Conservation (phyloP, 2,113 vertebrate genomes). For the Alligator mississippiensis region DNA sequence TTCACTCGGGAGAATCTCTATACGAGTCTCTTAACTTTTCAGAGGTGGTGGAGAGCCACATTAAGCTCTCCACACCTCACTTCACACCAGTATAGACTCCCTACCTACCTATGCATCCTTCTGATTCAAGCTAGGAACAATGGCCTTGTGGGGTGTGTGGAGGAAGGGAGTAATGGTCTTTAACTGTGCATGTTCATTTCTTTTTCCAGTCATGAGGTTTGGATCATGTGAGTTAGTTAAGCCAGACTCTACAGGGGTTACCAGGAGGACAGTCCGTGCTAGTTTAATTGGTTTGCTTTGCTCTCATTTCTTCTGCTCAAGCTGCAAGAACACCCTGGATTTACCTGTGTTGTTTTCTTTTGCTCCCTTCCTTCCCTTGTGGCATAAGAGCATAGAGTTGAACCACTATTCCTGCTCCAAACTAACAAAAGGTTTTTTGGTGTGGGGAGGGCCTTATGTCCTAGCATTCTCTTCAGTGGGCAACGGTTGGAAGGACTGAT, state of each 20-base stretch:
- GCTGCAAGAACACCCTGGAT: rapidly evolving
- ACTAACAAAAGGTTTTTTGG: neutral
- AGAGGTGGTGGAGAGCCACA: neutral
- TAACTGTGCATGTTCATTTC: neutral
- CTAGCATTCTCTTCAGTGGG: neutral
- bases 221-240: neutral
- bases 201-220: neutral
- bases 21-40: neutral
- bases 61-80: neutral
- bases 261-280: neutral
- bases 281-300: slow-evolving; percentile 5
- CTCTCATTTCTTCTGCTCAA: neutral
- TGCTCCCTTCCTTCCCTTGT: neutral
- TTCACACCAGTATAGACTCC: neutral
- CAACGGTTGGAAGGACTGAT: neutral
- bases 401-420: neutral
- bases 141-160: neutral
- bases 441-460: rapidly evolving
- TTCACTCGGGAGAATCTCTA: neutral
- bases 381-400: neutral
- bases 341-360: neutral
- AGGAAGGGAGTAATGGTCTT: neutral
- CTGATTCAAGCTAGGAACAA: neutral
- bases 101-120: neutral
- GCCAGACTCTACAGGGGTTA: neutral